phyloP scores from a whole-genome alignment of 2,888 invertebrate genomes.

The Serrognathus titanus region DNA sequence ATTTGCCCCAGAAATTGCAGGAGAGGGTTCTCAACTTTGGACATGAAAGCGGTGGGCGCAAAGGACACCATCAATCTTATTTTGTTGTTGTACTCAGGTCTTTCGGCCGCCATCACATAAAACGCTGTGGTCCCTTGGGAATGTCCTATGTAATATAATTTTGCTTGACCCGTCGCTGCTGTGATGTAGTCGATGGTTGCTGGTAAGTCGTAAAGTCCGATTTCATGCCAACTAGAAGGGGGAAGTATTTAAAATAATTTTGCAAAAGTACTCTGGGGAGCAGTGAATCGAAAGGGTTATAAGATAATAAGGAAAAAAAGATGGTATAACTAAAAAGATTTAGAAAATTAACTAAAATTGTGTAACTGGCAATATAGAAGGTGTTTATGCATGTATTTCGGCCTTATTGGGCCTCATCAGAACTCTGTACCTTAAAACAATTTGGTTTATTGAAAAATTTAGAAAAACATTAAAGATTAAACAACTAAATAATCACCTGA shows the following conservation, averaged over 20 bases:
- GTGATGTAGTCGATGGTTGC: conserved; percentile 69
- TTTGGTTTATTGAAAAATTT: no score
- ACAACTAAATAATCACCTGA: conserved; percentile 22
- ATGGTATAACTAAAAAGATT: no score
- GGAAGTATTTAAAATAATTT: no score
- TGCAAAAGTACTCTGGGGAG: no score
- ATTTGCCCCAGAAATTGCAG: neutral
- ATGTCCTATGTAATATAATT: conserved; percentile 69
- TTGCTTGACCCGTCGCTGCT: conserved; percentile 52
- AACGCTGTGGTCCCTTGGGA: conserved; percentile 63
- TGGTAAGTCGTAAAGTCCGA: conserved; percentile 71
- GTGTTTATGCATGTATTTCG: no score
- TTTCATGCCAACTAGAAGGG: conserved; percentile 60
- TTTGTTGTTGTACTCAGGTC: conserved; percentile 55
- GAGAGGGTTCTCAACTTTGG: conserved; percentile 30
- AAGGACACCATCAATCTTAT: conserved; percentile 54
- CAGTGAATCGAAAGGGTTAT: no score
- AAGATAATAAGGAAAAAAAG: no score
- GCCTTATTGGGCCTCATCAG: no score
- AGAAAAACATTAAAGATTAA: no score
- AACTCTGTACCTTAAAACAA: no score
- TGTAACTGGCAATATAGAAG: no score
- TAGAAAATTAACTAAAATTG: no score
- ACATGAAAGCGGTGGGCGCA: conserved; percentile 59
- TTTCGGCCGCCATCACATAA: conserved; percentile 58